Base-by-base conservation (phyloP, 2,113 vertebrate genomes). In the Petroica traversi region DNA sequence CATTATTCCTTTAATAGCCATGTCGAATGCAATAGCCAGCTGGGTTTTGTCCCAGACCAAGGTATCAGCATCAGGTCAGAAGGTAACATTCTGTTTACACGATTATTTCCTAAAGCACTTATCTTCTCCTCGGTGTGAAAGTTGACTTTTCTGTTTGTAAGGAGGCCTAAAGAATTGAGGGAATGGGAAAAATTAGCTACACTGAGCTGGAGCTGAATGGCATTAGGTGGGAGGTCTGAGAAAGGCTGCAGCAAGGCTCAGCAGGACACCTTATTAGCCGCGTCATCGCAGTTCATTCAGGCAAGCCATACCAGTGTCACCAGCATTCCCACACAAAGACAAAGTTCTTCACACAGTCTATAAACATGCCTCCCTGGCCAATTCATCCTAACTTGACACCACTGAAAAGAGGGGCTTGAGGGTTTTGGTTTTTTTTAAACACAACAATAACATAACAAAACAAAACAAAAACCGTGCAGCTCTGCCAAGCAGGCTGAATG, bases 41-140 rank as follows among this genome's bases (percentile, higher is more conserved):
- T 83, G 97, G 91, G 98, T 99, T 99, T 99, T 99, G 98, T 99
- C 98, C 98, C 97, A 83, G 66, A 97, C 93, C 97, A 98, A 98
- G 99, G 98, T 98, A 98, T 98, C 98, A 98, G 98, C 98, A 95
- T 95, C 98, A 98, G 99, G 99, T 99, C 99, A 99, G 98, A 99
- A 99, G 98, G 98, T 99, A 99, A 99, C 98, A 97, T 97, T 98
- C 98, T 99, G 99, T 99, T 99, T 99, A 99, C 99, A 99, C 34
- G 98, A 98, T 98, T 97, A 97, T 98, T 99, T 99, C 98, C 99
- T 99, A 98, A 99, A 99, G 98, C 98, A 98, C 98, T 98, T 98
- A 97, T 98, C 98, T 98, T 97, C 98, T 98, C 97, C 94, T 98
- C 97, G 97, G 97, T 98, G 98, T 98, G 98, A 99, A 98, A 98